These are phyloP conservation scores for Nannobrachium achirus DNA, from an alignment of 2,113 vertebrate species.

Conservation along the genomic window DNA sequence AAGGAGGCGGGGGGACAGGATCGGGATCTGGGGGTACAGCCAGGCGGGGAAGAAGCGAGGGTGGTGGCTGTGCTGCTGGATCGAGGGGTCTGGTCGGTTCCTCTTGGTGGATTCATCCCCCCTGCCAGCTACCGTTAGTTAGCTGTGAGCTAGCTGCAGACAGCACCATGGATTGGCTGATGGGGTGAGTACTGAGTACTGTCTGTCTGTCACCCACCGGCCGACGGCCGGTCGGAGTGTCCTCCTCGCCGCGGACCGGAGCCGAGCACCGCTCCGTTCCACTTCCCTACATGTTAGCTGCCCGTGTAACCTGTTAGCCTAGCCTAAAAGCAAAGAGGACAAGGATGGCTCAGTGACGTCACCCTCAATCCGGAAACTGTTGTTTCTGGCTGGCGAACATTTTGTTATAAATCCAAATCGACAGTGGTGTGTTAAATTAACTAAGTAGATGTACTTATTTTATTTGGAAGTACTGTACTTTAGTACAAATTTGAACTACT, in stretches of 20 bases:
- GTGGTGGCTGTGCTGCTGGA: slow-evolving; percentile 71
- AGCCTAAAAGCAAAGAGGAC: no score
- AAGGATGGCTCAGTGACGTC: no score
- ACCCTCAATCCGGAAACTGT: no score
- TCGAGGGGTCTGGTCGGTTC: slow-evolving; percentile 67
- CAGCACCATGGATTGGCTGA: slow-evolving; percentile 88
- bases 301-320: no score
- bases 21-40: slow-evolving; percentile 36
- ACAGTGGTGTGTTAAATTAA: no score
- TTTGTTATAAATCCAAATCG: no score
- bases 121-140: slow-evolving; percentile 67
- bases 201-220: slow-evolving; percentile 10
- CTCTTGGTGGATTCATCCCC: slow-evolving; percentile 75
- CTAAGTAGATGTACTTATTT: no score
- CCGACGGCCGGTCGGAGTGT: slow-evolving; percentile 7
- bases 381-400: no score
- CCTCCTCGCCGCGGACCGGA: background rate
- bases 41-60: slow-evolving; percentile 54
- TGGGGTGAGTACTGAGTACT: slow-evolving; percentile 83
- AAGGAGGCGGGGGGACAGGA: slow-evolving; percentile 35
- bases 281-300: slow-evolving; percentile 1
- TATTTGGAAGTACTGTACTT: no score
- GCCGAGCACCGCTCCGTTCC: background rate
- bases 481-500: no score
- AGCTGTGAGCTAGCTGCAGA: slow-evolving; percentile 62